Conservation (phyloP, 2,888 invertebrate species). For the Stegophylla sp. region DNA sequence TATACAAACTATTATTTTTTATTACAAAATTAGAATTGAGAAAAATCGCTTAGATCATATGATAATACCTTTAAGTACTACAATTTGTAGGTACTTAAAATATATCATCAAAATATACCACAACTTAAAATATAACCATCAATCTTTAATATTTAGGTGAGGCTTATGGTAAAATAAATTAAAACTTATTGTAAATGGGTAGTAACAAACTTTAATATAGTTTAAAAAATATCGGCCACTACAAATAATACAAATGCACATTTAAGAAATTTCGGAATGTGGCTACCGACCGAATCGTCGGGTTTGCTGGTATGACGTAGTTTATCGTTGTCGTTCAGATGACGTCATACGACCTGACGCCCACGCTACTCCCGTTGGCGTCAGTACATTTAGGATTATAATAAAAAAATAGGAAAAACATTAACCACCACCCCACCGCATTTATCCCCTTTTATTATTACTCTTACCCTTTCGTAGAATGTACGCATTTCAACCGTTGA, state of each 20-base stretch:
- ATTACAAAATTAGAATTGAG: no score
- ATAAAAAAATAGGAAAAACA: constrained; percentile 27
- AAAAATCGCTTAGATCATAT: no score
- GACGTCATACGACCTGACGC: constrained; percentile 49
- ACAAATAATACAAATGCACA: constrained; percentile 39
- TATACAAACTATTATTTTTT: no score
- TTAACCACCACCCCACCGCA: neutral
- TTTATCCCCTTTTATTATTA: neutral
- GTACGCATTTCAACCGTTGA: neutral
- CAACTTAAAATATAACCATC: no score
- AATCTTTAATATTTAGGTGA: no score
- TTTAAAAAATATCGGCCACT: no score
- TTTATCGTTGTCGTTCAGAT: constrained; percentile 24
- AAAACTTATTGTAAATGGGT: no score
- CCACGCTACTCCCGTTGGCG: constrained; percentile 43
- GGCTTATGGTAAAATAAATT: no score
- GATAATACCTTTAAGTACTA: no score
- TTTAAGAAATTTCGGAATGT: constrained; percentile 48
- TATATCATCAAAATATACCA: no score
- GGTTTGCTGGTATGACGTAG: constrained; percentile 44
- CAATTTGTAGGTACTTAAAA: no score
- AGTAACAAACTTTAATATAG: no score
- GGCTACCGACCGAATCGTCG: constrained; percentile 30
- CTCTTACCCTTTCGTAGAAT: neutral
- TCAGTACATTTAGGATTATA: constrained; percentile 38